Percentiles rank a stretch among this genome's conserved stretches.
Evolutionary conservation across 1,140 invertebrate genomes (phyloP).

Genomic region (Bombus waltoni): DNA sequence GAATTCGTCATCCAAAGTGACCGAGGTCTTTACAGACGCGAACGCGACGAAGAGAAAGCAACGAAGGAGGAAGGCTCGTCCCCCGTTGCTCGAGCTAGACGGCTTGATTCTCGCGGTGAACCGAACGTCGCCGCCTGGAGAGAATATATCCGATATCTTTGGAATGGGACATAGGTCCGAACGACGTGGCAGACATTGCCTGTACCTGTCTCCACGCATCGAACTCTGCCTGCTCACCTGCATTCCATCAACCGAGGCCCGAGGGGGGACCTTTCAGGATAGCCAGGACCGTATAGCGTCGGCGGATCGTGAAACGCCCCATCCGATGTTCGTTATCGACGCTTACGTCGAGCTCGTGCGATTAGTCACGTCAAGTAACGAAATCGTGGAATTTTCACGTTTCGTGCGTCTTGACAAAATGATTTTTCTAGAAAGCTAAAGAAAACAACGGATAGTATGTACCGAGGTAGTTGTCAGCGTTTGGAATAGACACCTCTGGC

Average conservation of each 20-base stretch:
- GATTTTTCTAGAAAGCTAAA: too few species aligned
- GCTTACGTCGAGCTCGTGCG: background rate
- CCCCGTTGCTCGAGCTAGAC: background rate
- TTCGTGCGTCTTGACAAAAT: background rate
- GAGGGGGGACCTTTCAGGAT: slow-evolving; percentile 60
- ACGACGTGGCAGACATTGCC: slow-evolving; percentile 77
- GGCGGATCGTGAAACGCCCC: background rate
- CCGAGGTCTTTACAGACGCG: background rate
- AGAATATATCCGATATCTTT: slow-evolving; percentile 81
- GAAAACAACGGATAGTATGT: too few species aligned
- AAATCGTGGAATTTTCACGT: background rate
- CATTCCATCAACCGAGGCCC: slow-evolving; percentile 78
- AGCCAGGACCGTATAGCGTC: slow-evolving; percentile 60
- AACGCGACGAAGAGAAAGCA: background rate
- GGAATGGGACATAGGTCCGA: slow-evolving; percentile 80
- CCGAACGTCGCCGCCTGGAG: slow-evolving; percentile 16
- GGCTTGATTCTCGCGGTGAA: background rate
- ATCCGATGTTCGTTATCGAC: background rate
- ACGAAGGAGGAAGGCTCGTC: background rate
- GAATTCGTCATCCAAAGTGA: slow-evolving; percentile 52
- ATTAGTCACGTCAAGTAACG: background rate
- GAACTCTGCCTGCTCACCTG: slow-evolving; percentile 80
- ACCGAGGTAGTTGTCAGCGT: too few species aligned
- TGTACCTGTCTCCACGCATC: slow-evolving; percentile 82
- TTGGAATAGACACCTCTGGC: too few species aligned